Evolutionary conservation across 1,140 invertebrate genomes (phyloP).

Genomic region (Campoletis sonorensis): DNA sequence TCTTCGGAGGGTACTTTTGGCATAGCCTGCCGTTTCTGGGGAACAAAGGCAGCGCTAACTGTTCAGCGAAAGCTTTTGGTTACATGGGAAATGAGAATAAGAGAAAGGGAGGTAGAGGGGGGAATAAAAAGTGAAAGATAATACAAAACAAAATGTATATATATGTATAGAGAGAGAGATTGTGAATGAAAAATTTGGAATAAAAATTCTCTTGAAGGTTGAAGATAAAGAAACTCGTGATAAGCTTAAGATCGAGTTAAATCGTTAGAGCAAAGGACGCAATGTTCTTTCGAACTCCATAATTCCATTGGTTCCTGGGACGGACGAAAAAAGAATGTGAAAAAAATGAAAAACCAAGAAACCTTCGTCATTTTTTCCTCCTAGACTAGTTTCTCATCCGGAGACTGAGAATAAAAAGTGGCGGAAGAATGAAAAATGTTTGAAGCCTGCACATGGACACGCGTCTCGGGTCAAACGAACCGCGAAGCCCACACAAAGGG

Average conservation of each 20-base stretch:
- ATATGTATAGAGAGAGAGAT: background rate
- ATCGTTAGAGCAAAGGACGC: background rate
- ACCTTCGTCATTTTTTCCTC: background rate
- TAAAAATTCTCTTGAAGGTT: background rate
- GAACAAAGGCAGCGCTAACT: slow-evolving; percentile 47
- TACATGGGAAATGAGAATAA: slow-evolving; percentile 18
- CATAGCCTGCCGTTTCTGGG: slow-evolving; percentile 35
- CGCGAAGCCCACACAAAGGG: slow-evolving; percentile 42
- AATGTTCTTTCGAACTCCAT: background rate
- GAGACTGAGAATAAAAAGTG: background rate
- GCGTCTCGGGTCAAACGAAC: slow-evolving; percentile 37
- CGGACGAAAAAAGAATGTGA: background rate
- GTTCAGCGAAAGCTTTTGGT: slow-evolving; percentile 14
- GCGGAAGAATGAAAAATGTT: slow-evolving; percentile 33
- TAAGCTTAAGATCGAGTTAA: background rate
- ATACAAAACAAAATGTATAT: background rate
- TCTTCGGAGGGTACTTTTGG: slow-evolving; percentile 60
- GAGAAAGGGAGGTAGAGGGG: background rate
- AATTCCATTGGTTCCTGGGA: background rate
- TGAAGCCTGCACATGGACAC: slow-evolving; percentile 16
- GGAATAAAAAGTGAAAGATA: too few relatives aligned
- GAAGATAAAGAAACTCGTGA: slow-evolving; percentile 9
- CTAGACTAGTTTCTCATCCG: background rate
- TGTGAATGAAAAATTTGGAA: background rate
- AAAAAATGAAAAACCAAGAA: background rate